Percentiles rank a stretch among this genome's conserved stretches.
These are phyloP conservation scores for Megalops cyprinoides DNA, from an alignment of 2,797 vertebrate genomes.

Conservation along the genomic window DNA sequence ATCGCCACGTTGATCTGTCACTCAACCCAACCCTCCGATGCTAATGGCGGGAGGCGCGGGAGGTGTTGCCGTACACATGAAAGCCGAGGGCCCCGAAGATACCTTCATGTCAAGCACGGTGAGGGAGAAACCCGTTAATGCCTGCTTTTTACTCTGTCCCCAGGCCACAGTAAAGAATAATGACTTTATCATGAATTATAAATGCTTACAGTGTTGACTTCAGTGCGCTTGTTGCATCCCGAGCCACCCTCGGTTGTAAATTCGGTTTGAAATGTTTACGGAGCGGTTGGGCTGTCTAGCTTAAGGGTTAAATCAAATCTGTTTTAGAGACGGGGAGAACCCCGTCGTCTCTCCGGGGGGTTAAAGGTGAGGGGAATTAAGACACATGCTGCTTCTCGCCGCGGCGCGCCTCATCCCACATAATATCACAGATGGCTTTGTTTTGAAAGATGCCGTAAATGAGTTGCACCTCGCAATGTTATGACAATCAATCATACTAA, in stretches of 20 bases:
- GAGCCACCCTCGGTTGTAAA: slow-evolving; percentile 46
- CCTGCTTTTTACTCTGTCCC: slow-evolving; percentile 44
- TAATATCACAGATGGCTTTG: slow-evolving; percentile 44
- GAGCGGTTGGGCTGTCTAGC: slow-evolving; percentile 43
- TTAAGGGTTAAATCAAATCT: slow-evolving; percentile 63
- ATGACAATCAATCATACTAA: slow-evolving; percentile 39
- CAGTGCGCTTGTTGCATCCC: slow-evolving; percentile 52
- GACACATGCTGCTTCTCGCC: slow-evolving; percentile 48
- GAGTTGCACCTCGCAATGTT: slow-evolving; percentile 19
- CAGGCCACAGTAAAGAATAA: slow-evolving; percentile 46
- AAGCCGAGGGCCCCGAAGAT: slow-evolving; percentile 45
- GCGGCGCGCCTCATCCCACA: slow-evolving; percentile 36
- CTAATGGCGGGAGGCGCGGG: slow-evolving; percentile 51
- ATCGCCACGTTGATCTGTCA: slow-evolving; percentile 54
- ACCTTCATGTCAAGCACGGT: slow-evolving; percentile 27
- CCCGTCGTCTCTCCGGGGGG: slow-evolving; percentile 40
- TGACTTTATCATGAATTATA: slow-evolving; percentile 57
- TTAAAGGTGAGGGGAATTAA: slow-evolving; percentile 55
- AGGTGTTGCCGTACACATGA: slow-evolving; percentile 46
- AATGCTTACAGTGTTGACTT: slow-evolving; percentile 50
- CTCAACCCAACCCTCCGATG: slow-evolving; percentile 46
- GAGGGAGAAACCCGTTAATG: slow-evolving; percentile 44
- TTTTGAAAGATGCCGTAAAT: slow-evolving; percentile 28
- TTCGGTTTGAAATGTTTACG: slow-evolving; percentile 53
- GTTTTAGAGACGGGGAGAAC: slow-evolving; percentile 54